Conservation (phyloP, 2,888 invertebrate species). For the Colletes collaris region DNA sequence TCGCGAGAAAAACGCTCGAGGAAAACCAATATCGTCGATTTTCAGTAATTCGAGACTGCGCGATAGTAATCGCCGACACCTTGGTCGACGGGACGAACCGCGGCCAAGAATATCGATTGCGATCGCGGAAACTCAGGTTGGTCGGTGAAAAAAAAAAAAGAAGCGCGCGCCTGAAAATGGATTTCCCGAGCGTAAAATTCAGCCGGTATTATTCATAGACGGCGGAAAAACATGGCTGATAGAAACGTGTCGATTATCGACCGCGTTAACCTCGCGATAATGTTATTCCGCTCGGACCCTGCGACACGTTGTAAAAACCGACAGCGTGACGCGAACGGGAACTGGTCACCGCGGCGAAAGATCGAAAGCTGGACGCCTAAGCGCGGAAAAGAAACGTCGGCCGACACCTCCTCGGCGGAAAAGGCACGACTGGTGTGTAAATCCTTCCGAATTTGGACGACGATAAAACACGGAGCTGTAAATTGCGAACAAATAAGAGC, state of each 20-base stretch:
- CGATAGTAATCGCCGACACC: too few relatives aligned
- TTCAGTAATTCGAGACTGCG: too few relatives aligned
- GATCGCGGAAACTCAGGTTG: too few relatives aligned
- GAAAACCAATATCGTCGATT: too few relatives aligned
- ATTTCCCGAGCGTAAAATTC: not conserved
- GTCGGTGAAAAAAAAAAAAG: not conserved
- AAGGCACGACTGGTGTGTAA: not conserved
- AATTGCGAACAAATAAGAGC: too few relatives aligned
- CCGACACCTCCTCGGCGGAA: not conserved
- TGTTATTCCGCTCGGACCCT: constrained; percentile 54
- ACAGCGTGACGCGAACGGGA: constrained; percentile 47
- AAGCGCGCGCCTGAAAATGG: constrained; percentile 3
- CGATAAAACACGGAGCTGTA: not conserved
- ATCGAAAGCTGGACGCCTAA: constrained; percentile 25
- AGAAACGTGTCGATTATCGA: constrained; percentile 25
- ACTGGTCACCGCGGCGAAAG: constrained; percentile 31
- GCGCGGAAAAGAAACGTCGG: constrained; percentile 4
- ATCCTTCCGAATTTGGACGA: not conserved
- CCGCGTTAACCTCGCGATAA: constrained; percentile 54
- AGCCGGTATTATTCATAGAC: constrained; percentile 12
- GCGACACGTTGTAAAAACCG: constrained; percentile 51
- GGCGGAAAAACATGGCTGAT: constrained; percentile 12
- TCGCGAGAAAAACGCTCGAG: too few relatives aligned
- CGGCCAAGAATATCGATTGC: too few relatives aligned
- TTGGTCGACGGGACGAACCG: too few relatives aligned